Evolutionary conservation across 37 sponge, comb jelly and placozoan genomes (phyloP), one percentile per base, ranked within the genome.

Genomic region (Bolinopsis microptera): DNA sequence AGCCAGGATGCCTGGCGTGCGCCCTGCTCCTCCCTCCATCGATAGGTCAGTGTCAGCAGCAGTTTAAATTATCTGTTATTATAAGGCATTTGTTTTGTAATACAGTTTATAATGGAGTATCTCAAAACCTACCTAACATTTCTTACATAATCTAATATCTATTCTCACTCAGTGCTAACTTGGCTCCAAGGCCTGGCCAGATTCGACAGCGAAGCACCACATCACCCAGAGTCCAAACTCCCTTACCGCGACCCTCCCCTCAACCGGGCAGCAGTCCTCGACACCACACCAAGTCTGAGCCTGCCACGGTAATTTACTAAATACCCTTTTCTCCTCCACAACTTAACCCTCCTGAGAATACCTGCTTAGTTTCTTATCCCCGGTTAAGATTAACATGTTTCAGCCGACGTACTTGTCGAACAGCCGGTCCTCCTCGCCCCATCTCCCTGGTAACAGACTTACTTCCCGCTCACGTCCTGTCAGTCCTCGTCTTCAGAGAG

Each of bases 261-360:
- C 13, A 18, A 32, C 80, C 80, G 27, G 80, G 80, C 80, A 70
- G 24, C 74, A 70, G 74, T 22, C 90, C 90, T 25, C 13, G 90
- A 86, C 90, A 24, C 61, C 61, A 39, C 41, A 35, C 90, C 31
- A 86, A 86, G 39, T 86, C 90, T 36, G 90, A 86, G 3, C 26
- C 61, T 28, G 13, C 75, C 31, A 72, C 75, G 75, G 75, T 72
- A 24, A 72, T n/a, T n/a, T n/a, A n/a, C n/a, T 13, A 21, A 67
- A 67, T 67, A 21, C 13, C 13, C 21, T 13, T 22, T 67, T 13
- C 68, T 67, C 18, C 68, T n/a, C n/a, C n/a, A n/a, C n/a, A n/a
- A n/a, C n/a, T n/a, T n/a, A n/a, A n/a, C n/a, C n/a, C n/a, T n/a
- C n/a, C n/a, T n/a, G n/a, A n/a, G n/a, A n/a, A n/a, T n/a, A n/a